Percentiles rank a stretch among this genome's conserved stretches.
These are phyloP conservation scores for Loriculus beryllinus DNA, from an alignment of 2,797 vertebrate genomes.

Conservation along the genomic window DNA sequence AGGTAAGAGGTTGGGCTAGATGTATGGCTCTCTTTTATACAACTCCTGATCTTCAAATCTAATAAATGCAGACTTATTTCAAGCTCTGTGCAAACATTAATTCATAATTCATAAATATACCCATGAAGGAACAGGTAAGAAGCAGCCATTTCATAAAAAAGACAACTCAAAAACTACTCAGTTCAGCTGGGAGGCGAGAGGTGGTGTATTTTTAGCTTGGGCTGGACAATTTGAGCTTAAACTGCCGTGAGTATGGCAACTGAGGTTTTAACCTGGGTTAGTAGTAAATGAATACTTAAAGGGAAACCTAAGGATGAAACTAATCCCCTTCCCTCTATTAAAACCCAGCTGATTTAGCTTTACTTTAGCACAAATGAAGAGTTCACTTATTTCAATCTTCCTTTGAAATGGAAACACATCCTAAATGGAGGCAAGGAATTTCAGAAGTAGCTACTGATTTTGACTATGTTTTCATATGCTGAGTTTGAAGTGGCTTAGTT, in stretches of 20 bases:
- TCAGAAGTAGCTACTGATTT: background rate
- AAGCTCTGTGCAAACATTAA: background rate
- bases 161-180: background rate
- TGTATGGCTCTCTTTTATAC: background rate
- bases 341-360: background rate
- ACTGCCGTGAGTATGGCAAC: background rate
- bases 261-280: background rate
- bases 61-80: background rate
- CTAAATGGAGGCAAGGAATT: background rate
- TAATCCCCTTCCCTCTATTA: background rate
- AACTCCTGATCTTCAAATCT: background rate
- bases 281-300: background rate
- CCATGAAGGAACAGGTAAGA: background rate
- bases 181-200: background rate
- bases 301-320: background rate
- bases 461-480: background rate
- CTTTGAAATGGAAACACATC: background rate
- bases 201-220: background rate
- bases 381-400: background rate
- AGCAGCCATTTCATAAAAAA: background rate
- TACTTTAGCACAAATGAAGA: background rate
- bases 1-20: background rate
- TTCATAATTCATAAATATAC: background rate
- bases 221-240: background rate
- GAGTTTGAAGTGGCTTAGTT: background rate